Percentiles rank a stretch among this genome's conserved stretches.
Evolutionary conservation across 2,113 vertebrate genomes (phyloP).

Genomic region (Pachycephala philippinensis): DNA sequence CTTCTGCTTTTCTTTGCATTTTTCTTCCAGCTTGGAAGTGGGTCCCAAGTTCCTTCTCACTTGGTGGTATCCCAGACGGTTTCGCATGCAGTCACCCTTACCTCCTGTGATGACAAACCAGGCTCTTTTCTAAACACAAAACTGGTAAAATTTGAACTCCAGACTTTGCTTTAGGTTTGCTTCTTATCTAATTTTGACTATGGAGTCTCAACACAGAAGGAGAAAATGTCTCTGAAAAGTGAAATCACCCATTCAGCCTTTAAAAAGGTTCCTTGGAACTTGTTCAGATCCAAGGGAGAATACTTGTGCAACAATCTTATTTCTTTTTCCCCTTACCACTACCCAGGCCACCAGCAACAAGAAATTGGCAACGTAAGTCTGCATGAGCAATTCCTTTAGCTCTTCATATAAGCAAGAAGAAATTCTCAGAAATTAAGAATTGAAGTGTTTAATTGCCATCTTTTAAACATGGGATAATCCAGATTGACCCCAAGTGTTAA

Average conservation of each 20-base stretch:
- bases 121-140: not conserved
- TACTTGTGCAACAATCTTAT: not conserved
- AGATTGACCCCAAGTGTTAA: slow-evolving; percentile 64
- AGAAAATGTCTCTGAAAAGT: not conserved
- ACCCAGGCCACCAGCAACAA: not conserved
- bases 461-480: slow-evolving; percentile 61
- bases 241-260: not conserved
- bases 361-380: not conserved
- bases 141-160: not conserved
- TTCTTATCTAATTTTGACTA: not conserved
- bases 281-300: not conserved
- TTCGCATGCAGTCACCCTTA: not conserved
- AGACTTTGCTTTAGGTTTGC: not conserved
- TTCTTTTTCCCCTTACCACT: not conserved
- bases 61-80: not conserved
- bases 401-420: not conserved
- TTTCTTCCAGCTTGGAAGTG: slow-evolving; percentile 28
- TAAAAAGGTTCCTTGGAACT: not conserved
- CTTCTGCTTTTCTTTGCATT: not conserved
- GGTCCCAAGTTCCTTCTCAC: not conserved
- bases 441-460: slow-evolving; percentile 51
- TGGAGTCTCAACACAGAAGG: not conserved
- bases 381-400: not conserved
- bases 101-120: not conserved
- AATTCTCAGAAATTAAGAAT: slow-evolving; percentile 27